Evolutionary conservation across 1,140 invertebrate species (phyloP).

Genomic region (Ganaspis sp.): DNA sequence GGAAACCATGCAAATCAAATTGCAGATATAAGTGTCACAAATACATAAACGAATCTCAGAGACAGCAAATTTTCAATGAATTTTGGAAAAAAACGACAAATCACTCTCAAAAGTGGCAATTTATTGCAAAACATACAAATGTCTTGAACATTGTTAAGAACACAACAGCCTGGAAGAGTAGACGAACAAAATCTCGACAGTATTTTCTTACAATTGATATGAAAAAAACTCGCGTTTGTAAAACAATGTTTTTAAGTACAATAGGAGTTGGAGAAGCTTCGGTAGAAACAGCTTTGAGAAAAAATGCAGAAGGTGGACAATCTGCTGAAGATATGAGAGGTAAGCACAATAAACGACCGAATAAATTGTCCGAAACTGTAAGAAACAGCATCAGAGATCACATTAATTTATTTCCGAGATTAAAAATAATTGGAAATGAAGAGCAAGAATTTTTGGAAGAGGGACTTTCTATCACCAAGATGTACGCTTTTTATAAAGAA

Average conservation of each 20-base stretch:
- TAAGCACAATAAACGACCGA: not conserved
- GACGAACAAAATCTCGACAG: not conserved
- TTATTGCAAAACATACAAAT: not conserved
- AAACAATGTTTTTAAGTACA: conserved; percentile 6
- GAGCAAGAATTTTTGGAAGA: not conserved
- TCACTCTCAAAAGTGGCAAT: not conserved
- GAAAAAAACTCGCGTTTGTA: not conserved
- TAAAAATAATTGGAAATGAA: not conserved
- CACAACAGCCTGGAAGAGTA: not conserved
- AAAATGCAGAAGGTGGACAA: not conserved
- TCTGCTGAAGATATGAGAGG: not conserved
- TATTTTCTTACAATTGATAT: conserved; percentile 30
- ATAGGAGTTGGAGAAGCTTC: not conserved
- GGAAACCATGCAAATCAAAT: not conserved
- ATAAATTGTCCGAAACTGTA: not conserved
- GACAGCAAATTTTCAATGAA: not conserved
- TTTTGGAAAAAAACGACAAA: not conserved
- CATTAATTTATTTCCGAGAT: not conserved
- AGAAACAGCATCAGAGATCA: not conserved
- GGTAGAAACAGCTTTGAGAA: not conserved
- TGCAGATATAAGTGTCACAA: not conserved
- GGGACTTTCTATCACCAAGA: not conserved
- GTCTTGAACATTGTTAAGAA: not conserved
- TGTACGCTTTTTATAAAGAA: not conserved
- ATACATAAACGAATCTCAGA: not conserved